Conservation (phyloP, 1,140 invertebrate species). For the Apis cerana region DNA sequence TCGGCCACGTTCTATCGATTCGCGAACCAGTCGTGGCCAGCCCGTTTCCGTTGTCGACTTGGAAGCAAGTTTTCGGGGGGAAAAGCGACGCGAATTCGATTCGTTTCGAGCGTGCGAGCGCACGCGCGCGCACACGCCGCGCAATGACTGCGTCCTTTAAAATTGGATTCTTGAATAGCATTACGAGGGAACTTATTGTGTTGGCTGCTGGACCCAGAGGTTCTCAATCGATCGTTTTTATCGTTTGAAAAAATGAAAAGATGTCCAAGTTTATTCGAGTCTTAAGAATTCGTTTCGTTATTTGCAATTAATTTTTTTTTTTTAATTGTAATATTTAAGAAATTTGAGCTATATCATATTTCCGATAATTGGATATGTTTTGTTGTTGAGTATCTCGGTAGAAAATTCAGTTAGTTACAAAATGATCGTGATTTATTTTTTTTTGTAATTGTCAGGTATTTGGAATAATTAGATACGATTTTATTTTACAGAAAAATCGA, state of each 20-base stretch:
- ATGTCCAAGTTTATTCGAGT: no score
- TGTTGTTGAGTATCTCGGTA: no score
- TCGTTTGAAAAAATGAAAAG: no score
- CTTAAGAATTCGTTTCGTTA: no score
- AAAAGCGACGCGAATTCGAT: slow-evolving; percentile 24
- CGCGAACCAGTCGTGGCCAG: slow-evolving; percentile 8
- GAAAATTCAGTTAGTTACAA: no score
- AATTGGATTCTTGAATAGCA: slow-evolving; percentile 49
- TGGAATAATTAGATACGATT: no score
- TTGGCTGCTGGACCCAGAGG: slow-evolving; percentile 15
- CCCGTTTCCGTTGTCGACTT: slow-evolving; percentile 1
- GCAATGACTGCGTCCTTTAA: slow-evolving; percentile 48
- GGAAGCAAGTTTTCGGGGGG: slow-evolving; percentile 13
- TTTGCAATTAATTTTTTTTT: neutral
- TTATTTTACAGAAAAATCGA: no score
- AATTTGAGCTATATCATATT: no score
- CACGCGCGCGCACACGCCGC: slow-evolving; percentile 15
- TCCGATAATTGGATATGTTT: no score
- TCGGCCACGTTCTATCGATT: slow-evolving; percentile 25
- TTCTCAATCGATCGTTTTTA: neutral
- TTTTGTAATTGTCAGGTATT: no score
- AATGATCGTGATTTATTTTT: no score
- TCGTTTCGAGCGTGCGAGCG: slow-evolving; percentile 10
- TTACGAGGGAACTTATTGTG: slow-evolving; percentile 47
- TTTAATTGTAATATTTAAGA: no score